These are phyloP conservation scores for Eudasyphora cyanicolor DNA, from an alignment of 2,888 invertebrate species.

Conservation along the genomic window DNA sequence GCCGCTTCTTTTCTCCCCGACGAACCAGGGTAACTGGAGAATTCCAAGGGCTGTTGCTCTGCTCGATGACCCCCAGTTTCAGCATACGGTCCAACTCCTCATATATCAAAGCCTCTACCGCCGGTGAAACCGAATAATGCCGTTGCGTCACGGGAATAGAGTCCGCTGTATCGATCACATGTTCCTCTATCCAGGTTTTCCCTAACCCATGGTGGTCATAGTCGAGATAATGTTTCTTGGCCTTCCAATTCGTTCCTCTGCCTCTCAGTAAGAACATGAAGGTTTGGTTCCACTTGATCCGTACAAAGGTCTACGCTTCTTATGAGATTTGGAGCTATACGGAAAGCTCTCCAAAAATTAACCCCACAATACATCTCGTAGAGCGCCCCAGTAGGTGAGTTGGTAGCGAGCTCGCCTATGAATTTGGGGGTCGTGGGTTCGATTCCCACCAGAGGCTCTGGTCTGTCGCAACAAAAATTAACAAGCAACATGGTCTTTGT, in stretches of 20 bases:
- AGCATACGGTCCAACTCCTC: slow-evolving; percentile 46
- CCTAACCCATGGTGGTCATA: slow-evolving; percentile 41
- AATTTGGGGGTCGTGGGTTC: no score
- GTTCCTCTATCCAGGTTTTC: slow-evolving; percentile 28
- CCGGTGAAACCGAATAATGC: slow-evolving; percentile 26
- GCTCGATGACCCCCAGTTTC: neutral
- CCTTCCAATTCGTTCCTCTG: neutral
- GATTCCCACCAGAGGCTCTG: no score
- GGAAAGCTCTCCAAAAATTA: slow-evolving; percentile 23
- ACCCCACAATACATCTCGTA: slow-evolving; percentile 34
- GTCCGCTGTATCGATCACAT: slow-evolving; percentile 28
- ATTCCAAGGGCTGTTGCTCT: slow-evolving; percentile 15
- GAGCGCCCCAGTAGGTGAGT: no score
- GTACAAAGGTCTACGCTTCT: neutral
- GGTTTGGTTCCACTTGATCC: neutral
- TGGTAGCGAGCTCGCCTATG: no score
- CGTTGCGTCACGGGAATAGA: slow-evolving; percentile 37
- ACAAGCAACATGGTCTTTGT: no score
- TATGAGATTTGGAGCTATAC: slow-evolving; percentile 20
- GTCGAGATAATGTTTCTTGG: slow-evolving; percentile 28
- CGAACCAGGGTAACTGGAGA: slow-evolving; percentile 26
- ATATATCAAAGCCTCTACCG: slow-evolving; percentile 31
- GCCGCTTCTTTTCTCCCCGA: neutral
- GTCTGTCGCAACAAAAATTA: no score
- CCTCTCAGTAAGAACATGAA: neutral